Evolutionary conservation across 2,113 vertebrate species (phyloP).

Genomic region (Columba livia): DNA sequence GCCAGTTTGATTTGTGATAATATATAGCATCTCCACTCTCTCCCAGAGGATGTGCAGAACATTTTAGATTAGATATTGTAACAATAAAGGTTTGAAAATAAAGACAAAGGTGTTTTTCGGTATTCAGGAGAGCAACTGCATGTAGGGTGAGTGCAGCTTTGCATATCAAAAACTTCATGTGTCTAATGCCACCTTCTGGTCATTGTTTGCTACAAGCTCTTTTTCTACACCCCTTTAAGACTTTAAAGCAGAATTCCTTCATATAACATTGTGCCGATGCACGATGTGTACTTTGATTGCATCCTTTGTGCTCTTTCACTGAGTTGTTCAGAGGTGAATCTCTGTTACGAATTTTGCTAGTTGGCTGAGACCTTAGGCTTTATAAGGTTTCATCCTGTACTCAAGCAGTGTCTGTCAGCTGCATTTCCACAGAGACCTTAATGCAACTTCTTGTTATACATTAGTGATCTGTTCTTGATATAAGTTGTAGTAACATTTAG

Average conservation of each 20-base stretch:
- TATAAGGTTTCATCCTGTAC: neutral
- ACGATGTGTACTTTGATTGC: neutral
- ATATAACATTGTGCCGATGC: neutral
- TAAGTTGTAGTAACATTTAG: neutral
- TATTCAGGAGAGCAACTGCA: conserved; percentile 43
- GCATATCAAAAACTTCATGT: conserved; percentile 64
- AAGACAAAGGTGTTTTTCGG: conserved; percentile 56
- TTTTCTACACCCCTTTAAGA: neutral
- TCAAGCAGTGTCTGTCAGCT: neutral
- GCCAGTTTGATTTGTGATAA: conserved; percentile 9
- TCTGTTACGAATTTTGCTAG: neutral
- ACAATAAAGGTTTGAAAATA: neutral
- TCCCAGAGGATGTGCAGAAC: neutral
- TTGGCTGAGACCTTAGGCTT: neutral
- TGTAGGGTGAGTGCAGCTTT: conserved; percentile 17
- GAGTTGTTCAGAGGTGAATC: neutral
- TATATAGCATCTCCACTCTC: neutral
- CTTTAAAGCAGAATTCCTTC: neutral
- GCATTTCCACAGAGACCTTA: neutral
- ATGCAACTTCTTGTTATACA: neutral
- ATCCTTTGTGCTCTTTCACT: neutral
- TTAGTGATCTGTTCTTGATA: neutral
- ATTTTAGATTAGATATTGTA: conserved; percentile 3
- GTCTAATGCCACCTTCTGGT: conserved; percentile 72
- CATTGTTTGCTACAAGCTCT: neutral